phyloP scores from a whole-genome alignment of 37 sponge, comb jelly and placozoan genomes.

The Aplysina aerophoba region DNA sequence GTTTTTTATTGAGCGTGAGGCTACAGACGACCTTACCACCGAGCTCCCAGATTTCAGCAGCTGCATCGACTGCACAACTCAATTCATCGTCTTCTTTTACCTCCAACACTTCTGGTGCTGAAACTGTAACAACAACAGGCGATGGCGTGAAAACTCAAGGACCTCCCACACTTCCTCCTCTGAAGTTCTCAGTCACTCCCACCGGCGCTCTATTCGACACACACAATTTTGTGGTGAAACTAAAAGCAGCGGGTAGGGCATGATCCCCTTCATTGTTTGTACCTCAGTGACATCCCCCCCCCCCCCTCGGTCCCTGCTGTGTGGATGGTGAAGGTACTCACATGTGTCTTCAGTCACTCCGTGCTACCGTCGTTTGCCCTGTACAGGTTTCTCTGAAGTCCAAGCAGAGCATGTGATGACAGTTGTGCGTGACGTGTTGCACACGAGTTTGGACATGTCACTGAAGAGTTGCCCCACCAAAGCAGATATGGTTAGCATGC shows the following conservation, averaged over 20 bases:
- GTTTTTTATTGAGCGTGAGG: no score
- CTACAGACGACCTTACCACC: no score
- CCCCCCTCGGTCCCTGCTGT: no score
- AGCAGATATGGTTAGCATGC: not conserved
- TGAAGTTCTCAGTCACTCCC: not conserved
- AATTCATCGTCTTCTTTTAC: no score
- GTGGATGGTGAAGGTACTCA: no score
- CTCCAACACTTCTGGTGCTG: no score
- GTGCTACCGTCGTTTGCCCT: no score
- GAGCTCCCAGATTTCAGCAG: no score
- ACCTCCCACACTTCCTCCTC: not conserved
- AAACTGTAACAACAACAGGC: no score
- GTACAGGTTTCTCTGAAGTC: not conserved
- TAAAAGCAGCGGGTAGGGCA: conserved; percentile 42
- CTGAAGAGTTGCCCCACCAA: conserved; percentile 5
- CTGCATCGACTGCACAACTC: no score
- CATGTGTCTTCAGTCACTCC: no score
- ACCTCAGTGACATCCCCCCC: no score
- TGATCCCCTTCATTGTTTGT: conserved; percentile 7
- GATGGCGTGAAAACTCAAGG: not conserved
- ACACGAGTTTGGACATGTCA: not conserved
- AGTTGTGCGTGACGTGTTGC: not conserved
- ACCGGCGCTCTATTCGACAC: conserved; percentile 38
- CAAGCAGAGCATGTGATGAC: conserved; percentile 5
- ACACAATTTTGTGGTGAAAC: conserved; percentile 20